Evolutionary conservation across 2,888 invertebrate species (phyloP).

Genomic region (Eustalomyia histrio): DNA sequence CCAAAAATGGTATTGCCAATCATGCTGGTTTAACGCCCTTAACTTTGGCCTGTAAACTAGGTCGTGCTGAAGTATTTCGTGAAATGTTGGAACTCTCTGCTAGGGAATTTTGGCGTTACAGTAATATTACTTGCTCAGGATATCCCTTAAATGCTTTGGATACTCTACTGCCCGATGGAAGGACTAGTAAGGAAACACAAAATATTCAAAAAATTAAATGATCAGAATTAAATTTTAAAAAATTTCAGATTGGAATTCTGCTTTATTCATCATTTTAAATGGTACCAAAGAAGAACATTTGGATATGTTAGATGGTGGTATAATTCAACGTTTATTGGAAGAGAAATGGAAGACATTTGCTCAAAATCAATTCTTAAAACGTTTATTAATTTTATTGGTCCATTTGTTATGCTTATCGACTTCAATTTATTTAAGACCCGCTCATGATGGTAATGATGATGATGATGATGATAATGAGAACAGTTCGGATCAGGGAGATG

Average conservation of each 20-base stretch:
- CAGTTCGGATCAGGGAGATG: conserved; percentile 68
- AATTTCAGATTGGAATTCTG: conserved; percentile 96
- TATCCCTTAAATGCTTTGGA: conserved; percentile 98
- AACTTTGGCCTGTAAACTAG: conserved; percentile 97
- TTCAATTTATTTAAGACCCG: conserved; percentile 95
- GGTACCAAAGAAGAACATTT: conserved; percentile 98
- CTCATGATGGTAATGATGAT: conserved; percentile 73
- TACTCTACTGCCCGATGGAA: conserved; percentile 95
- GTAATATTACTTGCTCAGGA: conserved; percentile 98
- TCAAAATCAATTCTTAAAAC: conserved; percentile 94
- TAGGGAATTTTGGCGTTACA: conserved; percentile 98
- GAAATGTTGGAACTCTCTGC: conserved; percentile 98
- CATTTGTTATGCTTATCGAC: conserved; percentile 93
- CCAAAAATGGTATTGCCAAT: conserved; percentile 94
- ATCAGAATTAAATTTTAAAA: not conserved
- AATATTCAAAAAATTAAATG: not conserved
- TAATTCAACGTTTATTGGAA: conserved; percentile 96
- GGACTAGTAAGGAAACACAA: conserved; percentile 88
- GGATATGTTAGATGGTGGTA: conserved; percentile 99
- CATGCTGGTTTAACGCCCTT: conserved; percentile 94
- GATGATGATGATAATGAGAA: conserved; percentile 75
- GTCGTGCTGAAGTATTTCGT: conserved; percentile 96
- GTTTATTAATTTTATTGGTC: conserved; percentile 91
- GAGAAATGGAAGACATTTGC: conserved; percentile 99
- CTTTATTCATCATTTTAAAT: conserved; percentile 97